Evolutionary conservation across 1,140 invertebrate species (phyloP), one percentile per base, ranked within the genome.

Genomic region (Lasioglossum baleicum): DNA sequence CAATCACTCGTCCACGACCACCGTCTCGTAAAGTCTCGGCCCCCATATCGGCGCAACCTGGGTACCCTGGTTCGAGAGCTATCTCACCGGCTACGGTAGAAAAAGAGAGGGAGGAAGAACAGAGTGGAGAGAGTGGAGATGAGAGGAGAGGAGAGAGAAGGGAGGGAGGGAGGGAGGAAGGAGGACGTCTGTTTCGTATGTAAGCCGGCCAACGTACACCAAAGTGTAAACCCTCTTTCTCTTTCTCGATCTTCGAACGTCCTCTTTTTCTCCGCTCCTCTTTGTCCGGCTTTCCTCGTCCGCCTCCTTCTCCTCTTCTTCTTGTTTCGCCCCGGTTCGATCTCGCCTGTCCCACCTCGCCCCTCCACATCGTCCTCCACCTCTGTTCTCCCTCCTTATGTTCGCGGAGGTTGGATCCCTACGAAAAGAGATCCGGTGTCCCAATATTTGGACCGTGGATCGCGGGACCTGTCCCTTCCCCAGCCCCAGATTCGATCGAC

Each of bases 1-100:
- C 92, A 93, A 93, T 93, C 92, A 93, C 92, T 92, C 90, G 90
- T 92, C 90, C 86, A 88, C 88, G 81, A 90, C 89, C 90, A 90
- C 89, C 90, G 84, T 90, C 88, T 90, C 88, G 88, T 85, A 83
- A 83, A 87, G 85, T 87, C 84, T 79, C 77, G 85, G 84, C 72
- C 75, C 61, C 81, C 78, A 86, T 87, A 87, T 86, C 85, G 84
- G 84, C 82, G 74, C 84, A 86, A 80, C 83, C 81, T 80, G 77
- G 81, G 60, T 86, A 83, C 85, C 74, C 81, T 35, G 53, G 42
- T 87, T 85, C 81, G 69, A 81, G 75, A 77, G 77, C 82, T 89
- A 89, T 90, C 90, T 90, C 83, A 69, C 81, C 61, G 80, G 56
- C 75, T 51, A 76, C 69, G 73, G 67, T 48, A 63, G 66, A 75